These are phyloP conservation scores for Scortum barcoo DNA, from an alignment of 2,113 vertebrate genomes.

Conservation along the genomic window DNA sequence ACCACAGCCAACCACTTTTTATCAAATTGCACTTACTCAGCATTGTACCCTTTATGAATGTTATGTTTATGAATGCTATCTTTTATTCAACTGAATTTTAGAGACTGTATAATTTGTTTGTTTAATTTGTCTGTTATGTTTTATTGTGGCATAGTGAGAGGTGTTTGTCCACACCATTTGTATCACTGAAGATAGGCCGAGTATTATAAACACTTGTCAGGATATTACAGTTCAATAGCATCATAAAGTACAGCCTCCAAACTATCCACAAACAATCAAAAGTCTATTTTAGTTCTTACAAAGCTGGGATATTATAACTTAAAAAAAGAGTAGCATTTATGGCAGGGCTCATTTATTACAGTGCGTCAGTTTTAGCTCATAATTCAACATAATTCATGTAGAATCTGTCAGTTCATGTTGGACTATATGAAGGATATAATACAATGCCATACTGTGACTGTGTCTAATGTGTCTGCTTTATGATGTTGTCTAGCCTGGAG, in stretches of 20 bases:
- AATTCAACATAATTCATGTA: no score
- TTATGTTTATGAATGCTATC: neutral
- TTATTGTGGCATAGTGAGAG: neutral
- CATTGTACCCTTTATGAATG: neutral
- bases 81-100: neutral
- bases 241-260: neutral
- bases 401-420: no score
- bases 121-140: no score
- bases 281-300: neutral
- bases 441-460: neutral
- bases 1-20: neutral
- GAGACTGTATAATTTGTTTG: neutral
- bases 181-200: neutral
- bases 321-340: neutral
- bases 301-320: neutral
- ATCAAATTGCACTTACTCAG: constrained; percentile 35
- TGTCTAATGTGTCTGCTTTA: neutral
- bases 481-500: neutral
- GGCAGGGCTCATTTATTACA: neutral
- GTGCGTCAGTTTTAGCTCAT: neutral
- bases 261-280: neutral
- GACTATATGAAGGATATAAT: neutral
- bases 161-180: neutral
- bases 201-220: neutral
- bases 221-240: no score